Conservation (phyloP, 2,113 vertebrate species). For the Megalops atlanticus region DNA sequence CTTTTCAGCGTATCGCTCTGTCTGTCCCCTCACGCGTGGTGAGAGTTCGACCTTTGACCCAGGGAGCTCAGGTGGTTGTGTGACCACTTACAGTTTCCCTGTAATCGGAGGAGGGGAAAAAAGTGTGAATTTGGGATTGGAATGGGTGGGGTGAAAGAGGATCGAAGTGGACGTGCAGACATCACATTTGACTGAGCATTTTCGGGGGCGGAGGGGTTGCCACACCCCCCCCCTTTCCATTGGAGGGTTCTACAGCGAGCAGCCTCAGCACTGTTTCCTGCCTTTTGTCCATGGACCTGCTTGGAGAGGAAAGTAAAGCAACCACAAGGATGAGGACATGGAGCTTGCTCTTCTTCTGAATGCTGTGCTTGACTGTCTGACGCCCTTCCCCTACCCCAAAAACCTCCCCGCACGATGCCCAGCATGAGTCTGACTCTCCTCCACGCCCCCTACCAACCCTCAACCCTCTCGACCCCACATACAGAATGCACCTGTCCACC, state of each 20-base stretch:
- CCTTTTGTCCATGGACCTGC: background rate
- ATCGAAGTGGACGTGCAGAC: background rate
- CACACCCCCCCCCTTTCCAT: background rate
- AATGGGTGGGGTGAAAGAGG: background rate
- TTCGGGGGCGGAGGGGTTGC: background rate
- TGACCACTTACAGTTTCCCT: background rate
- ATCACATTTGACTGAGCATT: background rate
- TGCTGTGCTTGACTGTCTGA: constrained; percentile 42
- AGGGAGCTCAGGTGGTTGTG: background rate
- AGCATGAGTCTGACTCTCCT: background rate
- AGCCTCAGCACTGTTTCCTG: background rate
- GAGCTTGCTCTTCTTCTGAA: constrained; percentile 49
- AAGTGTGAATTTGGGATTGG: background rate
- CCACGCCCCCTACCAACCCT: too few relatives aligned
- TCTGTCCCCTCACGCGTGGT: constrained; percentile 58
- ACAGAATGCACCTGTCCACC: too few relatives aligned
- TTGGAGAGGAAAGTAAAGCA: constrained; percentile 40
- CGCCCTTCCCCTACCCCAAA: constrained; percentile 29
- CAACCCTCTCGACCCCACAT: too few relatives aligned
- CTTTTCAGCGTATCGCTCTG: constrained; percentile 69
- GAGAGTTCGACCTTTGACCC: constrained; percentile 58
- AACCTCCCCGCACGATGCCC: constrained; percentile 8
- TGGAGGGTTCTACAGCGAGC: background rate
- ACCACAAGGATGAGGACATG: constrained; percentile 57
- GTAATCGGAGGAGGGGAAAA: background rate